Evolutionary conservation across 2,113 vertebrate genomes (phyloP), one percentile per base, ranked within the genome.

Genomic region (Pluvianellus socialis): DNA sequence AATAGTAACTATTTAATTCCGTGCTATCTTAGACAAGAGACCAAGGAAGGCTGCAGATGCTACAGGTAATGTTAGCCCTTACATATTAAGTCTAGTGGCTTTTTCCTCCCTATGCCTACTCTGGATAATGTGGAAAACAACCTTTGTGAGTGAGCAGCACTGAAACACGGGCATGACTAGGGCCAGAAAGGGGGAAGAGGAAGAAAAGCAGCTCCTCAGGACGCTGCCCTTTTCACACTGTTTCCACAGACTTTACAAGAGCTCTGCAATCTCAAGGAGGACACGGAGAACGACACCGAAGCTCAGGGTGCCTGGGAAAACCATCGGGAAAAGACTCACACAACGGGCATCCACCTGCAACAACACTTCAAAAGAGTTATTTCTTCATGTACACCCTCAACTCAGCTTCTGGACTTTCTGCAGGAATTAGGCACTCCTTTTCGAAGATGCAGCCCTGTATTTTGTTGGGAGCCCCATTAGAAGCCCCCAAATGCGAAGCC

Each of bases 231-330:
- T 52, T 9, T 30, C 6, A 35, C 2, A 4, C 4, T 12, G 3
- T 23, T 66, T 79, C 58, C 71, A 27, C 26, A 33, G 53, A 23
- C 12, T 35, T 32, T 2, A 27, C 40, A 24, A 27, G 47, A 67
- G 18, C 38, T 45, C 45, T 5, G n/a, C 2, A 0, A 33, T 11
- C 47, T 72, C 8, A 4, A 56, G 76, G 62, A 35, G 5, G 12
- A 23, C 40, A 40, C 2, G 0, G 47, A 61, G 35, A 79, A 49
- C 2, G 12, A 32, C 59, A 33, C 7, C 1, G 1, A 40, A 66
- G 24, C 30, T 11, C 52, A 13, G 19, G 16, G 18, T 28, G 23
- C 71, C 22, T 16, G 35, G 27, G 35, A 45, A 49, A 49, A 22
- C 11, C 3, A 11, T 23, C 49, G 23, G 49, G 49, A 49, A 30